Conservation (phyloP, 1,140 invertebrate species). For the Papilio machaon region DNA sequence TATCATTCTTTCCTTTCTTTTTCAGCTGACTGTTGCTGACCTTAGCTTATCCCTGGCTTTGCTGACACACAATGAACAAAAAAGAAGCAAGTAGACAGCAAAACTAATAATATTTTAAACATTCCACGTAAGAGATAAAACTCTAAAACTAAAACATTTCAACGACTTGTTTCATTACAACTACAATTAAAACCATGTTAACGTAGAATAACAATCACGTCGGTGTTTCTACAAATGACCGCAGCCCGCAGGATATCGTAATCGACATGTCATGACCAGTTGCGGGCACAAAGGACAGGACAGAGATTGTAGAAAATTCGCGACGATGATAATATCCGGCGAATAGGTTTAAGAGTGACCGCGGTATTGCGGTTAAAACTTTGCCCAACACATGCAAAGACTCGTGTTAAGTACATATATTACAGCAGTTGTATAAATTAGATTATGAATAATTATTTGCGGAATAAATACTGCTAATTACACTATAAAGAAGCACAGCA, state of each 20-base stretch:
- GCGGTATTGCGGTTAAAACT: slow-evolving; percentile 54
- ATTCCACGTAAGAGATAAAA: not conserved
- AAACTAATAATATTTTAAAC: not conserved
- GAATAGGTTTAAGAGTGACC: slow-evolving; percentile 61
- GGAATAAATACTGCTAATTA: not conserved
- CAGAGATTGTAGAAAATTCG: slow-evolving; percentile 78
- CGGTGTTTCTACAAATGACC: slow-evolving; percentile 44
- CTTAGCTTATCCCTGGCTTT: too few relatives aligned
- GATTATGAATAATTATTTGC: slow-evolving; percentile 41
- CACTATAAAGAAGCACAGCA: not conserved
- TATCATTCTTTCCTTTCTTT: too few relatives aligned
- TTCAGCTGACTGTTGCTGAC: too few relatives aligned
- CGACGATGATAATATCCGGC: slow-evolving; percentile 68
- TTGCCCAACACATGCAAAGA: slow-evolving; percentile 48
- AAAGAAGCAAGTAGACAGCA: too few relatives aligned
- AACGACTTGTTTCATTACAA: not conserved
- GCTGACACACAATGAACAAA: too few relatives aligned
- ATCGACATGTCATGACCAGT: slow-evolving; percentile 78
- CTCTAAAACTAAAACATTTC: not conserved
- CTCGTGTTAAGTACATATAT: slow-evolving; percentile 25
- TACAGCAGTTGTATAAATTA: slow-evolving; percentile 24
- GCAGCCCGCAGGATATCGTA: slow-evolving; percentile 68
- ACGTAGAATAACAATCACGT: not conserved
- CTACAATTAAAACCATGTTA: slow-evolving; percentile 6
- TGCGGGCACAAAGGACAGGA: slow-evolving; percentile 70